phyloP scores from a whole-genome alignment of 2,797 vertebrate species.

The Manis pentadactyla region DNA sequence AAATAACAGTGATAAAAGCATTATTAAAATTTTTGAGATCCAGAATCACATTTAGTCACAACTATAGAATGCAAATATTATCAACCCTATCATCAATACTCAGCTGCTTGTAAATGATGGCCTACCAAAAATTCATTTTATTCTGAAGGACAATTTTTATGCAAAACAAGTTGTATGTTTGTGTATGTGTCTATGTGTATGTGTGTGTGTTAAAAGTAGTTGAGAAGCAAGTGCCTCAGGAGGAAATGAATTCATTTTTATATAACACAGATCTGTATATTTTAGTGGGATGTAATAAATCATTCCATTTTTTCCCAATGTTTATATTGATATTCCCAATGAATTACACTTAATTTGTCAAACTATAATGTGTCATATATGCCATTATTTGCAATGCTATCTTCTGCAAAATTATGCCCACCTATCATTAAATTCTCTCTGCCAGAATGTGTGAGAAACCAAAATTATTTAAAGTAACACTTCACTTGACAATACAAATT shows the following conservation, averaged over 20 bases:
- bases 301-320: background rate
- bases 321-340: background rate
- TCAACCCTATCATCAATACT: slow-evolving; percentile 42
- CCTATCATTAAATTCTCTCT: background rate
- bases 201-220: background rate
- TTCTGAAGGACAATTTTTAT: slow-evolving; percentile 51
- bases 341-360: background rate
- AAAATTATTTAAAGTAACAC: background rate
- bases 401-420: background rate
- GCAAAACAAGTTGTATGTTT: background rate
- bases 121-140: slow-evolving; percentile 45
- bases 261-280: background rate
- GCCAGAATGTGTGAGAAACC: background rate
- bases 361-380: background rate
- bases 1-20: slow-evolving; percentile 73
- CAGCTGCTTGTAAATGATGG: slow-evolving; percentile 25
- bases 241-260: background rate
- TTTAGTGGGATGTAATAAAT: background rate
- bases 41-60: slow-evolving; percentile 58
- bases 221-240: background rate
- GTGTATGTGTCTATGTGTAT: background rate
- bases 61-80: slow-evolving; percentile 47
- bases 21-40: slow-evolving; percentile 66
- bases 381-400: background rate
- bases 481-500: background rate